Evolutionary conservation across 1,140 invertebrate species (phyloP), one percentile per base, ranked within the genome.

Genomic region (Hylaeus anthracinus): DNA sequence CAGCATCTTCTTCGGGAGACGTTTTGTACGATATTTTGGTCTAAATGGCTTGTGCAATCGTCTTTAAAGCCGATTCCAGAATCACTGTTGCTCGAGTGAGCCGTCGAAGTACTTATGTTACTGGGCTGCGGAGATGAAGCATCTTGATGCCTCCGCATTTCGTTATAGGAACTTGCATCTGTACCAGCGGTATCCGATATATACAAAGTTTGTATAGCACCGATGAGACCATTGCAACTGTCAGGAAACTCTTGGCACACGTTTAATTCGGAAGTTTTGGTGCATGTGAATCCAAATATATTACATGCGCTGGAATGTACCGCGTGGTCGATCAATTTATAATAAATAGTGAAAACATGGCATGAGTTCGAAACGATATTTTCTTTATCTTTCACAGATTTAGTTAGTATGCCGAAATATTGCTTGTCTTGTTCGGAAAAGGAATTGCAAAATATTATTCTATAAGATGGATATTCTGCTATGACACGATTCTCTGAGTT

Each of bases 301-400:
- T 90, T 92, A 58, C 91, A 92, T 3, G 91, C 93, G 55, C 82
- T 91, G 0, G 90, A 92, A 94, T 99, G 98, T 53, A 96, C 95
- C 56, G 94, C 94, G 91, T 98, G 97, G 91, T 98, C 97, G 1
- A 96, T 95, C 60, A 98, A 93, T 89, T 97, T 96, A 0, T 97
- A 96, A 89, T 99, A 97, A 15, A 98, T 97, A 81, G 97, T 98
- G 91, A 99, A 99, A 0, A 99, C 97, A 92, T 99, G 98, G 90
- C 98, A 99, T 58, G 98, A 98, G 90, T 97, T 97, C 14, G 97
- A 98, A 1, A 96, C 94, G 15, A 95, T 93, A 60, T 94, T 94
- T 41, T 93, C 91, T 73, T 86, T 90, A 66, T 94, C 92, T 78
- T 94, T 94, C 12, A 94, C 93, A 8, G 97, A 96, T 84, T 96